Evolutionary conservation across 2,888 invertebrate genomes (phyloP).

Genomic region (Salpingus planirostris): DNA sequence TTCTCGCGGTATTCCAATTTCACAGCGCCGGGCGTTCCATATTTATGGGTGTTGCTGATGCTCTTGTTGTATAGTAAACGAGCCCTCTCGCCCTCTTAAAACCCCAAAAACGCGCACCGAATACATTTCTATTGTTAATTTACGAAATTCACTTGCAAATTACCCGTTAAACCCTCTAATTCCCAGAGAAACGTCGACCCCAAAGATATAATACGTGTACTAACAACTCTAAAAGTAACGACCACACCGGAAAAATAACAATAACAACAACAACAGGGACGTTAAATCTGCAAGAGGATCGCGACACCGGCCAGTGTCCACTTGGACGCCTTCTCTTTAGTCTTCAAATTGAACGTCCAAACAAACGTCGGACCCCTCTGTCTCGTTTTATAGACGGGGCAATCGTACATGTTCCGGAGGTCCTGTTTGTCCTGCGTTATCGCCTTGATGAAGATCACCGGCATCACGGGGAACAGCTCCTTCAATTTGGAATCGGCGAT

Average conservation of each 20-base stretch:
- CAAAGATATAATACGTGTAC: too few species aligned
- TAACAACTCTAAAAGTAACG: too few species aligned
- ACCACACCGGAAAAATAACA: too few species aligned
- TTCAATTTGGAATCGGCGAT: constrained; percentile 80
- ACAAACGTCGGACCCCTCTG: constrained; percentile 86
- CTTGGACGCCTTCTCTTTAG: constrained; percentile 77
- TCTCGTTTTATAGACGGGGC: constrained; percentile 88
- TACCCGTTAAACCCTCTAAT: constrained; percentile 52
- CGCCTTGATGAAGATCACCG: constrained; percentile 81
- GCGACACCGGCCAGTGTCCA: constrained; percentile 94
- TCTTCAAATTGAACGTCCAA: constrained; percentile 92
- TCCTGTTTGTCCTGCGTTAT: constrained; percentile 87
- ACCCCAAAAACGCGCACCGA: too few species aligned
- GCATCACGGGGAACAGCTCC: constrained; percentile 84
- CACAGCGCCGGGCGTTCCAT: too few species aligned
- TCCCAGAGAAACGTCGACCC: too few species aligned
- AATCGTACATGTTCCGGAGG: constrained; percentile 77
- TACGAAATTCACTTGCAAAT: constrained; percentile 6
- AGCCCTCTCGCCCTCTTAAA: too few species aligned
- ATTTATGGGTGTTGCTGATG: background rate
- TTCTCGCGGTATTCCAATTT: background rate
- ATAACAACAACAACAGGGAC: background rate
- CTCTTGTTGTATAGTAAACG: too few species aligned
- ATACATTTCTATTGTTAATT: constrained; percentile 2
- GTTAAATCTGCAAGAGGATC: constrained; percentile 73